Evolutionary conservation across 2,797 vertebrate genomes (phyloP), one percentile per base, ranked within the genome.

Genomic region (Pipistrellus pygmaeus): DNA sequence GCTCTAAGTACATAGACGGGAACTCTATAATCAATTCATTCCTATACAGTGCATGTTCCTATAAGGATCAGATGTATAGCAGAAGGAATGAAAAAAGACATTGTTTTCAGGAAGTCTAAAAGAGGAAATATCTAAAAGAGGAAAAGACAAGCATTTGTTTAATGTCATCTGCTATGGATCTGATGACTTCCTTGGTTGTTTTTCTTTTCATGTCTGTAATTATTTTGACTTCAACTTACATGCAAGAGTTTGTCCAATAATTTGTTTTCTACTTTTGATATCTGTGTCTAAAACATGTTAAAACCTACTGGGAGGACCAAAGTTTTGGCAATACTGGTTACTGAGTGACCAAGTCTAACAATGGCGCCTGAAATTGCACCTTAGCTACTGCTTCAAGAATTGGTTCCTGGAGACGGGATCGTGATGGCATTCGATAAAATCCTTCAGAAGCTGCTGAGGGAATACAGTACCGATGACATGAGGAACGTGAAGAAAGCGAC

Each of bases 121-220:
- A n/a, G n/a, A n/a, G n/a, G 69, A 71, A 78, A 55, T 85, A 76
- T 35, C 21, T 82, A 51, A 35, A 53, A 38, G 21, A 72, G 7
- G 53, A 62, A 53, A 60, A 81, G 44, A 38, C 18, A 41, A 11
- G 44, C 17, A 5, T 55, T 18, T 68, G 60, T 84, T 85, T 46
- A 51, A 48, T 73, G 17, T 53, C 32, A 60, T 44, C 27, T 57
- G 23, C 75, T 55, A 0, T 27, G 12, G 66, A 46, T 23, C 46
- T 57, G 32, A 23, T 81, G 18, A 32, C 46, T 85, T 51, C 88
- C 38, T 68, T 41, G 64, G 68, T 51, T 10, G 62, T 10, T 51
- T 95, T 71, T 7, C 20, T 66, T 93, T 90, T 64, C 23, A n/a
- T 17, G 53, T 87, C 68, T 60, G 38, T 73, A 80, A 91, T 95